Evolutionary conservation across 2,888 invertebrate genomes (phyloP).

Genomic region (Xestobium rufovillosum): DNA sequence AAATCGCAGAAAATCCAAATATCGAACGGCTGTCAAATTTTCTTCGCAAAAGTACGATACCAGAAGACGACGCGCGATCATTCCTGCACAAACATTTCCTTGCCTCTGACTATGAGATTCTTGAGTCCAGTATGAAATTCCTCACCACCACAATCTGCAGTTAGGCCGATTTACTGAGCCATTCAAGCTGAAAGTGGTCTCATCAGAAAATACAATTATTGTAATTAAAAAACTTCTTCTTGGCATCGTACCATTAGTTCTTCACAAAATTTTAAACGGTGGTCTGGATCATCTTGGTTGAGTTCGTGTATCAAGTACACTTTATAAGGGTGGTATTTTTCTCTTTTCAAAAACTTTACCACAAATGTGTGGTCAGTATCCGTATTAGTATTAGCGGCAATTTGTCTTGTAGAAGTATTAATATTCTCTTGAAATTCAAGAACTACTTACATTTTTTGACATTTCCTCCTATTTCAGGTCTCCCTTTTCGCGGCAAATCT

Average conservation of each 20-base stretch:
- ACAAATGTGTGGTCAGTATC: too few species aligned
- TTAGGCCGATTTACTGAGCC: neutral
- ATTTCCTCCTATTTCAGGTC: neutral
- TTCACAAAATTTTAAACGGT: neutral
- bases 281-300: neutral
- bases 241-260: neutral
- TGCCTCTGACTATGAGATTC: too few species aligned
- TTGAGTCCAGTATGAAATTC: too few species aligned
- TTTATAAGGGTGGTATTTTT: constrained; percentile 2
- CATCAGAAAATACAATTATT: neutral
- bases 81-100: neutral
- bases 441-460: neutral
- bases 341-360: too few species aligned
- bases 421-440: neutral
- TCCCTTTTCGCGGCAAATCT: neutral
- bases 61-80: neutral
- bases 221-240: neutral
- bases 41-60: too few species aligned
- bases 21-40: too few species aligned
- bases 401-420: neutral
- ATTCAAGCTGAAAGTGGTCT: constrained; percentile 1
- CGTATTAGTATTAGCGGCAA: neutral
- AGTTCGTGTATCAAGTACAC: too few species aligned
- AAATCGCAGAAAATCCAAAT: constrained; percentile 1
- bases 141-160: too few species aligned